These are phyloP conservation scores for Platycheirus rosarum DNA, from an alignment of 2,888 invertebrate genomes.

Conservation along the genomic window DNA sequence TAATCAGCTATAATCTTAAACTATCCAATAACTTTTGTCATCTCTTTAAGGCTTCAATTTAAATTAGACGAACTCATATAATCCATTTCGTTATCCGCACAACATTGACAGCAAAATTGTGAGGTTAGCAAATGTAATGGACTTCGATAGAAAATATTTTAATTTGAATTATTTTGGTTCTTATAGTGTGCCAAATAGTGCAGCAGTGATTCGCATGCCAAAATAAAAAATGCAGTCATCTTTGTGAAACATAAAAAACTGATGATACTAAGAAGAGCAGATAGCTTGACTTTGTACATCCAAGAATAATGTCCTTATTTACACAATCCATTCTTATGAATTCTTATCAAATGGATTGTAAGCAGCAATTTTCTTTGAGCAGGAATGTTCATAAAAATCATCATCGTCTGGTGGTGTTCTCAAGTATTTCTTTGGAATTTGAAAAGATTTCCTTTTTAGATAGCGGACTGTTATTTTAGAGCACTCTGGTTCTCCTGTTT, in stretches of 20 bases:
- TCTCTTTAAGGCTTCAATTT: slow-evolving; percentile 79
- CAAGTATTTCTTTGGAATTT: slow-evolving; percentile 80
- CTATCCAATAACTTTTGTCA: slow-evolving; percentile 78
- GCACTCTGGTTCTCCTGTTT: slow-evolving; percentile 81
- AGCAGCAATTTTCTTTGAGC: slow-evolving; percentile 53
- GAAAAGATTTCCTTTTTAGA: slow-evolving; percentile 80
- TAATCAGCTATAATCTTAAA: slow-evolving; percentile 12
- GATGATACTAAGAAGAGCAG: slow-evolving; percentile 86
- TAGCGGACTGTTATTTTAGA: slow-evolving; percentile 79
- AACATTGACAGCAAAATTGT: slow-evolving; percentile 88
- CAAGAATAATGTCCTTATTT: slow-evolving; percentile 81
- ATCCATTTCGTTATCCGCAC: slow-evolving; percentile 85
- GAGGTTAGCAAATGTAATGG: slow-evolving; percentile 88
- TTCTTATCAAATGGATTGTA: slow-evolving; percentile 73
- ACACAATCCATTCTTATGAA: slow-evolving; percentile 81
- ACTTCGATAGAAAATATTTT: slow-evolving; percentile 86
- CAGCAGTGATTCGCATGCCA: slow-evolving; percentile 85
- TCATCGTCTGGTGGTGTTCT: slow-evolving; percentile 59
- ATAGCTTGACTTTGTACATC: slow-evolving; percentile 82
- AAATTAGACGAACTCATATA: slow-evolving; percentile 83
- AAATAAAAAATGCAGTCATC: slow-evolving; percentile 83
- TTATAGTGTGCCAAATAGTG: slow-evolving; percentile 88
- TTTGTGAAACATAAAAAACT: slow-evolving; percentile 85
- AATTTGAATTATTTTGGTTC: slow-evolving; percentile 85
- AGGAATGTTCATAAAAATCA: slow-evolving; percentile 47